phyloP scores from a whole-genome alignment of 2,888 invertebrate species.

The Hylaea fasciaria region DNA sequence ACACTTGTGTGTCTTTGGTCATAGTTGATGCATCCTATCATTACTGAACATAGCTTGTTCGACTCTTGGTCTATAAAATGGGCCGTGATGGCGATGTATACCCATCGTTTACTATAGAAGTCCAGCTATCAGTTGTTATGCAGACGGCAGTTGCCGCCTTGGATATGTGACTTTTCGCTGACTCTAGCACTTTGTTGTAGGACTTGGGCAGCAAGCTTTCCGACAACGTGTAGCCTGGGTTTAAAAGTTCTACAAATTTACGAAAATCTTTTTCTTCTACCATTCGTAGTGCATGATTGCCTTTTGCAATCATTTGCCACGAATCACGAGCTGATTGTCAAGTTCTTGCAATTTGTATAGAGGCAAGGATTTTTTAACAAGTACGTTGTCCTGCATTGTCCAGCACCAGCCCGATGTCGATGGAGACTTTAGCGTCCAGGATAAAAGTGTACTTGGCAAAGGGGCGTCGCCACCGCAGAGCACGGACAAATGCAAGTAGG shows the following conservation, averaged over 20 bases:
- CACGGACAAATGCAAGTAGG: too few species aligned
- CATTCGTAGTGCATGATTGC: conserved; percentile 35
- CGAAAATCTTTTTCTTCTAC: conserved; percentile 40
- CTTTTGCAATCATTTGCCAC: conserved; percentile 40
- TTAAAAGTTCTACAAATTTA: conserved; percentile 35
- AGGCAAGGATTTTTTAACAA: background rate
- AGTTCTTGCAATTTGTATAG: conserved; percentile 18
- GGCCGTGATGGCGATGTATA: conserved; percentile 37
- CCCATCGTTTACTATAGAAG: conserved; percentile 26
- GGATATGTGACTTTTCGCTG: background rate
- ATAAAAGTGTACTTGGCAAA: too few species aligned
- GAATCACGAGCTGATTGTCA: conserved; percentile 36
- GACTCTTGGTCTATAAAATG: conserved; percentile 31
- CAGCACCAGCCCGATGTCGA: too few species aligned
- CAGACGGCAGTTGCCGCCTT: conserved; percentile 28
- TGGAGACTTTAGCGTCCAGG: too few species aligned
- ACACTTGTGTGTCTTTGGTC: conserved; percentile 14
- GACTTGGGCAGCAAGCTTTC: conserved; percentile 39
- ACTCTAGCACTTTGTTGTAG: conserved; percentile 27
- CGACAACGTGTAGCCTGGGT: conserved; percentile 37
- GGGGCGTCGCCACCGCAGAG: too few species aligned
- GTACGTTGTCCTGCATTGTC: background rate
- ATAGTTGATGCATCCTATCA: conserved; percentile 23
- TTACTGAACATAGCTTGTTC: conserved; percentile 18
- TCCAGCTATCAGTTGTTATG: conserved; percentile 43